Percentiles rank a stretch among this genome's conserved stretches.
These are phyloP conservation scores for Crocuta crocuta DNA, from an alignment of 2,113 vertebrate species.

Conservation along the genomic window DNA sequence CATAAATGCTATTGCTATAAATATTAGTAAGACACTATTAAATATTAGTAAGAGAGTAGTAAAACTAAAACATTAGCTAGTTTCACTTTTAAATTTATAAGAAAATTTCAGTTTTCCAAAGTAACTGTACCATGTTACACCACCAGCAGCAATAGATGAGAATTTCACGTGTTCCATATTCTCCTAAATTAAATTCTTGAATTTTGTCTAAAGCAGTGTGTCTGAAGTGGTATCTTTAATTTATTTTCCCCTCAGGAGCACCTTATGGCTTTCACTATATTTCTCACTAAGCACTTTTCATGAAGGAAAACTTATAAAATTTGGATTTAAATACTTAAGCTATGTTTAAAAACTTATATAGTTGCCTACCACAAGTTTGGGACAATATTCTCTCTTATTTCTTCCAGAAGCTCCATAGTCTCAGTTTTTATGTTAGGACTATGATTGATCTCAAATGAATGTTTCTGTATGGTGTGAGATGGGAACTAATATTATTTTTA, in stretches of 20 bases:
- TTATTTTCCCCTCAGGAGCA: neutral
- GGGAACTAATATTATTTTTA: neutral
- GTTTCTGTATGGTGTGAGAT: neutral
- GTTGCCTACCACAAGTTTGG: neutral
- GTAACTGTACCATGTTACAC: neutral
- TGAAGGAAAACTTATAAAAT: neutral
- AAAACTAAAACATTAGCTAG: neutral
- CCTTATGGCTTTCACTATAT: neutral
- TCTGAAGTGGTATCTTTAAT: neutral
- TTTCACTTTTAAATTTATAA: neutral
- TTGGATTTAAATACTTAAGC: neutral
- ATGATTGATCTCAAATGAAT: neutral
- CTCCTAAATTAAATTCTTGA: neutral
- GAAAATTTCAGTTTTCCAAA: neutral
- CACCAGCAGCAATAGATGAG: neutral
- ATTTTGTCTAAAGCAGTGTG: neutral
- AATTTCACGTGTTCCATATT: neutral
- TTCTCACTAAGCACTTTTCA: neutral
- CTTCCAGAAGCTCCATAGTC: neutral
- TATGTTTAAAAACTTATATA: neutral
- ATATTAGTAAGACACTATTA: neutral
- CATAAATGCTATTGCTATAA: neutral
- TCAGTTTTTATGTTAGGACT: neutral
- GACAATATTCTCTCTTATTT: neutral
- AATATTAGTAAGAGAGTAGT: neutral